These are phyloP conservation scores for Actenoides lindsayi DNA, from an alignment of 2,113 vertebrate genomes.

Conservation along the genomic window DNA sequence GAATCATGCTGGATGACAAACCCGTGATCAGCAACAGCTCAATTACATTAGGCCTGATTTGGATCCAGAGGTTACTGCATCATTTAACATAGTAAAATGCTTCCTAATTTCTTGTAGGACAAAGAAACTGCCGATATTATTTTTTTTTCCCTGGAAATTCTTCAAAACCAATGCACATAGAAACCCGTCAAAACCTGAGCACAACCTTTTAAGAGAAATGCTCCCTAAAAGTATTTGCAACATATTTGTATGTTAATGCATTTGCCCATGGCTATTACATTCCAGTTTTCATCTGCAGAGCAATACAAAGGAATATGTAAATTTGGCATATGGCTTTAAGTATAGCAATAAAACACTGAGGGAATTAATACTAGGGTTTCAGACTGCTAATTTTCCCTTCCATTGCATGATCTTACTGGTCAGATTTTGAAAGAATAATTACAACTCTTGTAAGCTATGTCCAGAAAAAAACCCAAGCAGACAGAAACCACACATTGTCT, in stretches of 20 bases:
- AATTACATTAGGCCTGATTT: neutral
- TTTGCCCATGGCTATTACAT: neutral
- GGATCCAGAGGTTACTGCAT: neutral
- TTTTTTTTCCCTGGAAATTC: neutral
- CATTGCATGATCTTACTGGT: accelerated
- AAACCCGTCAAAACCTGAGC: neutral
- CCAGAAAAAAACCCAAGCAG: neutral
- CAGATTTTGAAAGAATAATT: neutral
- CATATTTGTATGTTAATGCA: neutral
- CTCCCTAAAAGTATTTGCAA: neutral
- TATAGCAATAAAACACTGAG: neutral
- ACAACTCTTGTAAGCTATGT: neutral
- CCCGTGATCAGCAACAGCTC: neutral
- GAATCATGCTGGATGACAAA: neutral
- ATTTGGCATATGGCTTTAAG: neutral
- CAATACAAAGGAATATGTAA: neutral
- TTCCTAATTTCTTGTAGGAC: neutral
- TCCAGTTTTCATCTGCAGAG: neutral
- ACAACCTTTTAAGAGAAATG: neutral
- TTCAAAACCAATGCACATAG: neutral
- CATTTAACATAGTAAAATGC: neutral
- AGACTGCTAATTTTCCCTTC: neutral
- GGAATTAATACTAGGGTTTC: neutral
- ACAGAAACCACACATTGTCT: neutral
- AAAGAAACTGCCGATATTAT: neutral